Base-by-base conservation (phyloP, 2,797 vertebrate genomes). In the Neosilurus mollespiculum region DNA sequence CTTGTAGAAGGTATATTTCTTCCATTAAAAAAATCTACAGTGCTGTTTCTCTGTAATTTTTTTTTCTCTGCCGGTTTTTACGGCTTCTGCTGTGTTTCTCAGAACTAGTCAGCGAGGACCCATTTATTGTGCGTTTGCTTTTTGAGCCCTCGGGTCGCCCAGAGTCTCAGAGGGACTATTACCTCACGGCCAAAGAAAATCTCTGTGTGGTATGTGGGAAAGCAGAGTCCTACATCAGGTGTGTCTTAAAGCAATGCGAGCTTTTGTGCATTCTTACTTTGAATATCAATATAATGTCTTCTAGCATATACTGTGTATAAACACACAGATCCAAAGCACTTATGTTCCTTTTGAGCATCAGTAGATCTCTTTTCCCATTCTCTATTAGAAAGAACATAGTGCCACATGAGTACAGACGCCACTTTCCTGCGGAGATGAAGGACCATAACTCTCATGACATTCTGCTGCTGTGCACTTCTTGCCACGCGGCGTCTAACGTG, bases 361-460 rank as follows among this genome's bases (percentile, higher is more conserved):
- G 18, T 34, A 26, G n/a, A 6, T 4, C 3, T 53, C 34, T 72
- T 72, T 65, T 12, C n/a, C 5, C 67, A 26, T 51, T 81, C 56
- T 59, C 37, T n/a, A 0, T 78, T 51, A 99, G 98, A 93, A 99
- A 99, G 89, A 99, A 99, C 54, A 93, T 99, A 34, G 96, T 99
- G 51, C 98, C 98, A 0, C 98, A 99, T 0, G 97, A 99, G 86
- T 99, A 99, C 92, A 91, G 98, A 2, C 97, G 96, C 2, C 97
- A 99, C 88, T 99, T 99, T 77, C 98, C 98, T 43, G 92, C 94
- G 0, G 96, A 99, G 92, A 97, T 99, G 97, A 99, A 99, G 91
- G 97, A 99, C 93, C 98, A 99, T 93, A 99, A 97, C 90, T 99
- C 97, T 4, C 98, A 99, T 0, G 98, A 99, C 0, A 97, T 99